phyloP scores from a whole-genome alignment of 2,113 vertebrate species.

The Caracal caracal region DNA sequence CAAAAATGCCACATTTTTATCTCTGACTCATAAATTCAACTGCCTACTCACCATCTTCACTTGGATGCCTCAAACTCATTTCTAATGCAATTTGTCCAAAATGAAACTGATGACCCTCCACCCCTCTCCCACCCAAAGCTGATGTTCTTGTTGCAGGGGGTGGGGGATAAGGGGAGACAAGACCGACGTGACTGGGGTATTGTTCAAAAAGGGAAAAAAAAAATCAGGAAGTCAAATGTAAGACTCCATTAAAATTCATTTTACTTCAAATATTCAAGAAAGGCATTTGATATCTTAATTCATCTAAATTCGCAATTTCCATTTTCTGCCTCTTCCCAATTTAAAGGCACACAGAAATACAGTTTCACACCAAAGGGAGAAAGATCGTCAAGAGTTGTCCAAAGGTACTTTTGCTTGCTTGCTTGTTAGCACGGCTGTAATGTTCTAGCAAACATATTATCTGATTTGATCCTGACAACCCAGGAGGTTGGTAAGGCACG shows the following conservation, averaged over 20 bases:
- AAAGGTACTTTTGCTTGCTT: not conserved
- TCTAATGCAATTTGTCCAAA: constrained; percentile 55
- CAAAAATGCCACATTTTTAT: constrained; percentile 58
- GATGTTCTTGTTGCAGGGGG: not conserved
- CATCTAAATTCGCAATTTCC: not conserved
- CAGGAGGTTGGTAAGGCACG: not conserved
- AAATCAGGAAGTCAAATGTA: not conserved
- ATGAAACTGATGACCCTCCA: constrained; percentile 19
- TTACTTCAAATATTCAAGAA: constrained; percentile 35
- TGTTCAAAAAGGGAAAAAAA: not conserved
- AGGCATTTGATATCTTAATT: not conserved
- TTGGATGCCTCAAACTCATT: constrained; percentile 49
- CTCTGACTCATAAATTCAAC: constrained; percentile 72
- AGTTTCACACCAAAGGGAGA: constrained; percentile 6
- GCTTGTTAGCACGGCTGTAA: not conserved
- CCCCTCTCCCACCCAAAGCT: not conserved
- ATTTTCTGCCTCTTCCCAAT: not conserved
- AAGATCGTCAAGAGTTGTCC: not conserved
- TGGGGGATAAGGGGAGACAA: not conserved
- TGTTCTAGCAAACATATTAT: not conserved
- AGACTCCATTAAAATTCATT: constrained; percentile 24
- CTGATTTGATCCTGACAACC: not conserved
- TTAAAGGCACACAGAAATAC: constrained; percentile 2
- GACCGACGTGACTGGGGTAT: not conserved
- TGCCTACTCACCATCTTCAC: constrained; percentile 69